Conservation (phyloP, 1,140 invertebrate genomes). For the Brachionus manjavacas region DNA sequence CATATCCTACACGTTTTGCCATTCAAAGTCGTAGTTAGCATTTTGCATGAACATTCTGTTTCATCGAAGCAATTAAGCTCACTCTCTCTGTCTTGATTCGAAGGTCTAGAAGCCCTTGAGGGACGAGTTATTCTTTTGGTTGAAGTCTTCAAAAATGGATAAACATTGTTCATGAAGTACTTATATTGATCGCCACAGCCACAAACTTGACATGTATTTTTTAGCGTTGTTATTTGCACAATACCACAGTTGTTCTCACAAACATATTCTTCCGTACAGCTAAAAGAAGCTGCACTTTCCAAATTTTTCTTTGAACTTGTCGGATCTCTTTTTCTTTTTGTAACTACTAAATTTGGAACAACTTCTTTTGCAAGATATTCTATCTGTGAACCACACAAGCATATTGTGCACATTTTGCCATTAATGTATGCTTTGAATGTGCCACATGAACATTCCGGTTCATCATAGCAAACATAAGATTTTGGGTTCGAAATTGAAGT, state of each 20-base stretch:
- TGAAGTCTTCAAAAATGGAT: neutral
- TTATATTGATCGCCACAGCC: neutral
- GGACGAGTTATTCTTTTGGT: neutral
- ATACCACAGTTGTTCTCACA: neutral
- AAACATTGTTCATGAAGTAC: neutral
- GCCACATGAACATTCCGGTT: neutral
- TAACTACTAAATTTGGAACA: neutral
- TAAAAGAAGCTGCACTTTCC: neutral
- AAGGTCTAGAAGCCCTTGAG: neutral
- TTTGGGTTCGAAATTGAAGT: neutral
- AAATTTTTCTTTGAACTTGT: neutral
- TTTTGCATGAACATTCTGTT: neutral
- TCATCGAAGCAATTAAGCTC: neutral
- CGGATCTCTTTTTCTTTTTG: neutral
- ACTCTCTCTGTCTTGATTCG: neutral
- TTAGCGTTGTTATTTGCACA: neutral
- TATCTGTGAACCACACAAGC: neutral
- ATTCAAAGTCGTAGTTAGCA: neutral
- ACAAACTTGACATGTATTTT: neutral
- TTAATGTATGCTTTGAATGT: neutral
- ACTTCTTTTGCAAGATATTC: neutral
- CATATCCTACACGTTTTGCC: slow-evolving; percentile 8
- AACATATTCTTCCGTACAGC: neutral
- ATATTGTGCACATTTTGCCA: neutral
- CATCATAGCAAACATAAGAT: neutral